Evolutionary conservation across 2,888 invertebrate genomes (phyloP).

Genomic region (Globia sparganii): DNA sequence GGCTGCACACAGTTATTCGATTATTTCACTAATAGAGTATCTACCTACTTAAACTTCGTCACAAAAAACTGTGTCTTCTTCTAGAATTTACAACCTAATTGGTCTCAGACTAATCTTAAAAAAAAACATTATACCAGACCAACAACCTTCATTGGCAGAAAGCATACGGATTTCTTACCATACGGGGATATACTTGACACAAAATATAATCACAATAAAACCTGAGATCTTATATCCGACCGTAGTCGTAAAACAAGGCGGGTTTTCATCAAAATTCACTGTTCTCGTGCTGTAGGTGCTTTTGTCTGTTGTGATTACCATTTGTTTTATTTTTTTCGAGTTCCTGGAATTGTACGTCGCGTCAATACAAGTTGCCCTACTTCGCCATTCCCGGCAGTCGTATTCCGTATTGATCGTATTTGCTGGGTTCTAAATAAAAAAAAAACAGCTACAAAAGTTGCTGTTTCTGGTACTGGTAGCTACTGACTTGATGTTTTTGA

Average conservation of each 20-base stretch:
- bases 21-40: conserved; percentile 34
- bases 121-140: neutral
- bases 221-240: conserved; percentile 42
- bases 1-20: conserved; percentile 48
- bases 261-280: conserved; percentile 45
- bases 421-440: neutral
- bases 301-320: conserved; percentile 46
- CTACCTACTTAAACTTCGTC: conserved; percentile 10
- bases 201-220: conserved; percentile 54
- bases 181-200: conserved; percentile 48
- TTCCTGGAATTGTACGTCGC: conserved; percentile 31
- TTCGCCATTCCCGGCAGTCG: conserved; percentile 31
- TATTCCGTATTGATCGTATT: conserved; percentile 37
- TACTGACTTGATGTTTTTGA: neutral
- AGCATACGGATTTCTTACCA: conserved; percentile 22
- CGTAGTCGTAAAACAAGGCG: conserved; percentile 47
- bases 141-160: conserved; percentile 22
- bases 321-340: conserved; percentile 48
- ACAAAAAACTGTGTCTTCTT: neutral
- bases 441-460: neutral
- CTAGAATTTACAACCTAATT: neutral
- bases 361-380: conserved; percentile 35
- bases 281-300: conserved; percentile 34
- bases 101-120: neutral
- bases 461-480: neutral